phyloP scores from a whole-genome alignment of 1,140 invertebrate genomes.

The Ostrea denselamellosa region DNA sequence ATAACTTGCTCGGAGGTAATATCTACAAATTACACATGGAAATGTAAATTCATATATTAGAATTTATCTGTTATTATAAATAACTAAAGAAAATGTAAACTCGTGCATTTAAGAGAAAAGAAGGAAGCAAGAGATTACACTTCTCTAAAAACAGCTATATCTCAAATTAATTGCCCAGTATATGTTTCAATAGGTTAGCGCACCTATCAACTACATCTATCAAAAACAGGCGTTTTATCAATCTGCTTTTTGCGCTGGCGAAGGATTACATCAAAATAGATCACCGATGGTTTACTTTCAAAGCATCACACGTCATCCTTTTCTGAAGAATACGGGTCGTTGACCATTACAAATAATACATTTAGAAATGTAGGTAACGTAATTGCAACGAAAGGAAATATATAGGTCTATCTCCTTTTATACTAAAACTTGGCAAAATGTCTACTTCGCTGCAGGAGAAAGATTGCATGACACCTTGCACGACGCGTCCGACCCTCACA shows the following conservation, averaged over 20 bases:
- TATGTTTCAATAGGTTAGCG: slow-evolving; percentile 15
- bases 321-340: slow-evolving; percentile 1
- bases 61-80: not conserved
- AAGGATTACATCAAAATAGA: not conserved
- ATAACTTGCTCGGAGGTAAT: no score
- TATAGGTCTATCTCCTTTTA: slow-evolving; percentile 31
- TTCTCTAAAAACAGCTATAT: not conserved
- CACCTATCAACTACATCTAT: slow-evolving; percentile 1
- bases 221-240: slow-evolving; percentile 7
- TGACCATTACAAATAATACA: slow-evolving; percentile 19
- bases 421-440: slow-evolving; percentile 25
- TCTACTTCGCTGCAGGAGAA: slow-evolving; percentile 5
- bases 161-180: slow-evolving; percentile 12
- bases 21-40: not conserved
- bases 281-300: not conserved
- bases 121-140: not conserved
- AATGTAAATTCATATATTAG: not conserved
- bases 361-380: slow-evolving; percentile 21
- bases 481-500: not conserved
- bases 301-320: not conserved
- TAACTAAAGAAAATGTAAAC: not conserved
- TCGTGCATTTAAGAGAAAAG: not conserved
- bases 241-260: not conserved
- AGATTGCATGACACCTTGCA: slow-evolving; percentile 2
- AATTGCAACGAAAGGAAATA: slow-evolving; percentile 22